These are phyloP conservation scores for Platysternon megacephalum DNA, from an alignment of 2,113 vertebrate genomes.

Conservation along the genomic window DNA sequence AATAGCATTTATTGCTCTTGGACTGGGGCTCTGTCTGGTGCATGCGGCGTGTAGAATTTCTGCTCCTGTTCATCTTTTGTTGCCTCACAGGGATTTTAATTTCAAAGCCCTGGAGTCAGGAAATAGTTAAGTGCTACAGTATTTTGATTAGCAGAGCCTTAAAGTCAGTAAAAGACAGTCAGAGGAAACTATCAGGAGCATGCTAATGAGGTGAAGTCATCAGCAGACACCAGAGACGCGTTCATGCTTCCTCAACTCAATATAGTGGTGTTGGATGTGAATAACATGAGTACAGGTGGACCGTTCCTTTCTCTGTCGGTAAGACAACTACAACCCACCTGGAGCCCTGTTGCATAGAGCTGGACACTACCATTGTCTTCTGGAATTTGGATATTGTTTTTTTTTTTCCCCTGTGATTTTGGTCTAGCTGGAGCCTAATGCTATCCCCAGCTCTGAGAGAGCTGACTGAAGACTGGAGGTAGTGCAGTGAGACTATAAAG, in stretches of 20 bases:
- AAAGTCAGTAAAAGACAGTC: slow-evolving; percentile 71
- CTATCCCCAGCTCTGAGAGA: slow-evolving; percentile 53
- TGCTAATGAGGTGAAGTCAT: slow-evolving; percentile 79
- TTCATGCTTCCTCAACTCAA: slow-evolving; percentile 62
- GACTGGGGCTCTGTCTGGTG: neutral
- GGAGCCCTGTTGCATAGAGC: neutral
- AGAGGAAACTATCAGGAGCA: slow-evolving; percentile 70
- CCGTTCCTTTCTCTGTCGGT: neutral
- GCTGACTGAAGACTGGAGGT: slow-evolving; percentile 53
- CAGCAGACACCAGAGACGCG: slow-evolving; percentile 52
- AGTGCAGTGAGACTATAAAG: slow-evolving; percentile 17
- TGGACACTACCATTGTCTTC: neutral
- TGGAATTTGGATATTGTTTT: slow-evolving; percentile 23
- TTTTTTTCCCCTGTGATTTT: slow-evolving; percentile 5
- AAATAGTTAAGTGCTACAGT: slow-evolving; percentile 72
- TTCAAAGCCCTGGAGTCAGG: slow-evolving; percentile 17
- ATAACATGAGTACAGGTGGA: slow-evolving; percentile 61
- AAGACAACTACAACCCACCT: neutral
- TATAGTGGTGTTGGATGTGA: slow-evolving; percentile 4
- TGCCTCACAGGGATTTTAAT: neutral
- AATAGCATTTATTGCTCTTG: neutral
- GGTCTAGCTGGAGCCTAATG: slow-evolving; percentile 47
- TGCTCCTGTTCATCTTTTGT: neutral
- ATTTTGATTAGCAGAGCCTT: slow-evolving; percentile 77
- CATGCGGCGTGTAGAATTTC: fast-evolving